phyloP scores from a whole-genome alignment of 2,113 vertebrate species.

The Caranx ignobilis region DNA sequence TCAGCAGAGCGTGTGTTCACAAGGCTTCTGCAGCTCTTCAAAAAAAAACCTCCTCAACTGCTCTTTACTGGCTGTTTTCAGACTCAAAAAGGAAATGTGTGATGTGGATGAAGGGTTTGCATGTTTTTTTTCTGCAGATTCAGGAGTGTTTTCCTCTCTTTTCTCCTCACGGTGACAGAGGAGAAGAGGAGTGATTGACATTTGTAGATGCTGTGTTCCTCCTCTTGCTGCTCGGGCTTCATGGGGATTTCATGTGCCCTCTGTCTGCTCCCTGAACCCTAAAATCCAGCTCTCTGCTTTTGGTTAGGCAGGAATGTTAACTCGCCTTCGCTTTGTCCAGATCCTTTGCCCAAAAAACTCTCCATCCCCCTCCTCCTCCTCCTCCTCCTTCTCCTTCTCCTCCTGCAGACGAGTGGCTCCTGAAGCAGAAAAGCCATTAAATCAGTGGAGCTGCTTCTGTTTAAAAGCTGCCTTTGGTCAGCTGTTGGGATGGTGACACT shows the following conservation, averaged over 20 bases:
- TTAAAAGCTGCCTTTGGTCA: conserved; percentile 42
- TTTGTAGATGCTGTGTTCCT: conserved; percentile 19
- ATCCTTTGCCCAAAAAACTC: conserved; percentile 55
- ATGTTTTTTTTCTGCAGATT: background rate
- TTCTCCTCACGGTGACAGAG: background rate
- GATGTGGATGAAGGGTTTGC: background rate
- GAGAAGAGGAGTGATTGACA: conserved; percentile 25
- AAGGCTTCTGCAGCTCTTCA: conserved; percentile 1
- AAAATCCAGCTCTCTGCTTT: conserved; percentile 75
- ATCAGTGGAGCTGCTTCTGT: conserved; percentile 65
- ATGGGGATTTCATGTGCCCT: conserved; percentile 53
- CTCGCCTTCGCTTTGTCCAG: conserved; percentile 69
- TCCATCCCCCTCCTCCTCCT: conserved; percentile 24
- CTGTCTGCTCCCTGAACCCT: conserved; percentile 71
- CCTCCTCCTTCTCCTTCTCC: conserved; percentile 18
- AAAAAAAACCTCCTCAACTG: background rate
- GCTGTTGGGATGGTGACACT: background rate
- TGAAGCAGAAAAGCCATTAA: conserved; percentile 65
- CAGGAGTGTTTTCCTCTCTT: background rate
- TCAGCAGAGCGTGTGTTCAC: conserved; percentile 58
- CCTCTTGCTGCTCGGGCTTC: conserved; percentile 19
- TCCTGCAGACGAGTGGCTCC: conserved; percentile 55
- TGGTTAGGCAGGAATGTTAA: conserved; percentile 81
- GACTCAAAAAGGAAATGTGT: background rate
- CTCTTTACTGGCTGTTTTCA: background rate